A percentile compares a stretch with the other conserved stretches of the same genome.
Conservation (phyloP, 2,888 invertebrate genomes). For the Caenorhabditis plicata region DNA sequence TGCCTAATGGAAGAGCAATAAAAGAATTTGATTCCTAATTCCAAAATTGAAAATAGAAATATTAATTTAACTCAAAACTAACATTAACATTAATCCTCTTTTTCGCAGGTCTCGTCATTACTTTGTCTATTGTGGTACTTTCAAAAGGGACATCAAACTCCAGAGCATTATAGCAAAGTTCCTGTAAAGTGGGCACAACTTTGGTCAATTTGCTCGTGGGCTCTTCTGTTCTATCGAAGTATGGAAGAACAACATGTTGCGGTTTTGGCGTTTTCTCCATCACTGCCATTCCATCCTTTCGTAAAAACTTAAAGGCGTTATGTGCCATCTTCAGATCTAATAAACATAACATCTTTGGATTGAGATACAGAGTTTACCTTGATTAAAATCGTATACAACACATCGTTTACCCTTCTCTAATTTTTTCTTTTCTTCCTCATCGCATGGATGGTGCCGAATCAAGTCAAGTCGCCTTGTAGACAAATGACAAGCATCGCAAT, state of each 20-base stretch:
- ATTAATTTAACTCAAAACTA: too few relatives aligned
- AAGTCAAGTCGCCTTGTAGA: constrained; percentile 4
- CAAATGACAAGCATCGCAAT: constrained; percentile 19
- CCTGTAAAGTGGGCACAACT: not conserved
- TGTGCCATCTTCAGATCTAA: constrained; percentile 14
- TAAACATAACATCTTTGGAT: not conserved
- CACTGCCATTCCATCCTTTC: constrained; percentile 13
- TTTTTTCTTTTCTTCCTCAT: constrained; percentile 14
- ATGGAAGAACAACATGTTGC: constrained; percentile 4
- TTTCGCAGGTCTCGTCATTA: not conserved
- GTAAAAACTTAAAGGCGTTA: constrained; percentile 12
- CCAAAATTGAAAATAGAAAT: too few relatives aligned
- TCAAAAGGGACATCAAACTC: not conserved
- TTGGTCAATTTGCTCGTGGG: too few relatives aligned
- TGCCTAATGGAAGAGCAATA: too few relatives aligned
- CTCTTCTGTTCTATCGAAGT: not conserved
- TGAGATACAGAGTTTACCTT: not conserved
- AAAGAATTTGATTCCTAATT: too few relatives aligned
- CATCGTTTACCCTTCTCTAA: constrained; percentile 7
- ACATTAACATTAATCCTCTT: too few relatives aligned
- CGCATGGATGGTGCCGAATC: constrained; percentile 15
- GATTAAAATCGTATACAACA: constrained; percentile 8
- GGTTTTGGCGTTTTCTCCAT: constrained; percentile 11
- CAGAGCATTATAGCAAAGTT: not conserved
- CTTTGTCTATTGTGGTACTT: not conserved